Base-by-base conservation (phyloP, 2,888 invertebrate genomes). In the Rhorus exstirpatorius region DNA sequence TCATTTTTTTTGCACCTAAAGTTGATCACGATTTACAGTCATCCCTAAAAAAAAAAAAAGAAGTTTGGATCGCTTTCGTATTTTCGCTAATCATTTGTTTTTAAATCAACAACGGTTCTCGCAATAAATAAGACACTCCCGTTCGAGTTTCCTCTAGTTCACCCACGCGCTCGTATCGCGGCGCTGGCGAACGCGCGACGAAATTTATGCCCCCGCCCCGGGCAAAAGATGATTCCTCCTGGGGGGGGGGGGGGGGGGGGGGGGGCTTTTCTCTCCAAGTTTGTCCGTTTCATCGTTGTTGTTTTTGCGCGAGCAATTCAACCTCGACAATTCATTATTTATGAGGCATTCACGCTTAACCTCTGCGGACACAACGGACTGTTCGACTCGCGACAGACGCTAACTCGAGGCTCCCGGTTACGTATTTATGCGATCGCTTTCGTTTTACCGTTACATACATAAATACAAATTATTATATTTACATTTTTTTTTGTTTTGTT, bases 141-240 rank as follows among this genome's bases (percentile, higher is more conserved):
- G 46, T 49, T 17, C 17, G 19, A 19, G 17, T 49, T 17, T 49
- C 46, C 46, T 3, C 44, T 49, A 49, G 46, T 49, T 49, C 17
- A 4, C 46, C 46, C 61, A 61, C 74, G 41, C 65, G 53, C 10
- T 67, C 76, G 77, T 53, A 49, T 31, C 58, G 44, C 60, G 61
- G 65, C 75, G 67, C 75, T 46, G 55, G 49, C 76, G 67, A 61
- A 79, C 83, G 80, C 81, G 79, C 72, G 76, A 53, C 85, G 85
- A 88, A 87, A 90, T 90, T 90, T 90, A 90, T 90, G 88, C 85
- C 87, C 80, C 83, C 87, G 79, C 83, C 77, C 87, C 81, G 84
- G 85, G 31, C 31, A 31, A 31, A 31, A 79, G 85, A 72, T 70
- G 85, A 80, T 86, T 85, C 88, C 88, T 87, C 85, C 86, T 86